These are phyloP conservation scores for Caenorhabditis virilis DNA, from an alignment of 2,888 invertebrate genomes.

Conservation along the genomic window DNA sequence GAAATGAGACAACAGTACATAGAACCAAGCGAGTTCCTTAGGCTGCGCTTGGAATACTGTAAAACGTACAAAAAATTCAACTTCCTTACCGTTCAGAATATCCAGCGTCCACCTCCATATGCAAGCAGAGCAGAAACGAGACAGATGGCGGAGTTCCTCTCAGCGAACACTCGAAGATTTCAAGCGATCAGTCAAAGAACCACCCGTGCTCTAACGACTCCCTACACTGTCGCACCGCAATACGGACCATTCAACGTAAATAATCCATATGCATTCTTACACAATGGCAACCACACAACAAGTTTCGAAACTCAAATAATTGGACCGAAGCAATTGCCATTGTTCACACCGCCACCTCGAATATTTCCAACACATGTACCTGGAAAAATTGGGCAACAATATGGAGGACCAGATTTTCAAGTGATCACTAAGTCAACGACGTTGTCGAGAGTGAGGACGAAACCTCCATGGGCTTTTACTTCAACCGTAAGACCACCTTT, in stretches of 20 bases:
- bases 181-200: constrained; percentile 36
- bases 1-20: too few relatives aligned
- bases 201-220: constrained; percentile 30
- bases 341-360: constrained; percentile 60
- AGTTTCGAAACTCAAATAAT: constrained; percentile 43
- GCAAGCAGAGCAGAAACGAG: constrained; percentile 49
- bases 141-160: constrained; percentile 52
- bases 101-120: constrained; percentile 48
- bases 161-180: constrained; percentile 26
- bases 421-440: constrained; percentile 33
- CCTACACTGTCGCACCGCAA: constrained; percentile 56
- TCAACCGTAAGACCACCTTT: constrained; percentile 12
- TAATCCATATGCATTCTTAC: constrained; percentile 53
- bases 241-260: constrained; percentile 66
- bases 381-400: constrained; percentile 42
- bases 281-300: constrained; percentile 42
- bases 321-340: constrained; percentile 49
- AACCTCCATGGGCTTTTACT: constrained; percentile 36
- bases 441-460: constrained; percentile 33
- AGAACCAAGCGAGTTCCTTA: too few relatives aligned
- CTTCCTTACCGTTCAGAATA: constrained; percentile 28
- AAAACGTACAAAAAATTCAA: background rate
- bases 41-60: background rate
- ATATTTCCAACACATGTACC: constrained; percentile 22
- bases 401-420: constrained; percentile 50